A percentile compares a stretch with the other conserved stretches of the same genome.
phyloP scores from a whole-genome alignment of 2,888 invertebrate species.

The Abrostola tripartita region DNA sequence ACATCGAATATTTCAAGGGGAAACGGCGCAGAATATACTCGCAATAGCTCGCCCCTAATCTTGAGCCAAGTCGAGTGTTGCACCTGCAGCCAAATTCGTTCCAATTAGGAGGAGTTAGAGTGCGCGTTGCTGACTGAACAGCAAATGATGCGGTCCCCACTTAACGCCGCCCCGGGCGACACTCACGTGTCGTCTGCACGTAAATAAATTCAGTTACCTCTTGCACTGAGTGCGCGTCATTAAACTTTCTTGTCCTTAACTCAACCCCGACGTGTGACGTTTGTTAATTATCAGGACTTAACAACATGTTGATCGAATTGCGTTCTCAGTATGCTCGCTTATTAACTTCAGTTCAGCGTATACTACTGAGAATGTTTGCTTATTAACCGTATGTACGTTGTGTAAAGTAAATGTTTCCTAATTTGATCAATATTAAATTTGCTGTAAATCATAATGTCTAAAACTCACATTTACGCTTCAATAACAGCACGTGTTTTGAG shows the following conservation, averaged over 20 bases:
- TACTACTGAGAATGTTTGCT: constrained; percentile 36
- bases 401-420: constrained; percentile 8
- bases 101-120: constrained; percentile 88
- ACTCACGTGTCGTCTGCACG: constrained; percentile 82
- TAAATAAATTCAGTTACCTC: constrained; percentile 84
- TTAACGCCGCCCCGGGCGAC: constrained; percentile 80
- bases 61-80: constrained; percentile 87
- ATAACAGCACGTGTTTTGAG: constrained; percentile 28
- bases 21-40: constrained; percentile 80
- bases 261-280: constrained; percentile 71
- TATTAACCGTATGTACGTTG: constrained; percentile 30
- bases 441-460: constrained; percentile 5
- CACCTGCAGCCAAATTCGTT: constrained; percentile 88
- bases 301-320: constrained; percentile 61
- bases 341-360: constrained; percentile 43
- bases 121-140: constrained; percentile 85
- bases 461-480: constrained; percentile 25
- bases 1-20: constrained; percentile 84
- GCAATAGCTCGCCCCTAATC: constrained; percentile 86
- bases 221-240: constrained; percentile 82
- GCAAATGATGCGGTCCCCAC: constrained; percentile 88
- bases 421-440: constrained; percentile 21
- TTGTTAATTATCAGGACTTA: constrained; percentile 78
- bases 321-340: constrained; percentile 46
- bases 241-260: constrained; percentile 84